Base-by-base conservation (phyloP, 2,113 vertebrate genomes). In the Stictonetta naevosa region DNA sequence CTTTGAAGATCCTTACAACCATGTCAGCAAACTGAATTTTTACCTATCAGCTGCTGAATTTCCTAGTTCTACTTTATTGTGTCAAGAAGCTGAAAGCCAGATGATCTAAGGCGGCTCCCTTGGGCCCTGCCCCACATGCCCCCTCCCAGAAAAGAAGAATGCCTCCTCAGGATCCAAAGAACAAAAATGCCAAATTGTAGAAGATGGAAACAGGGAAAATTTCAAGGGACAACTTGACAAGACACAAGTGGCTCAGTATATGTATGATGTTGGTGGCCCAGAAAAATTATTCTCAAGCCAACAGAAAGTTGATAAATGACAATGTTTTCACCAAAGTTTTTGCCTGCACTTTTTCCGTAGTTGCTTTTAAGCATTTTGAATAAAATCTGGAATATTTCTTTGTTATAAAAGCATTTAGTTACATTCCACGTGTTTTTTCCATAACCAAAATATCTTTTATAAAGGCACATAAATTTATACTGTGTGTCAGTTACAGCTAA, bases 381-480 rank as follows among this genome's bases (percentile, higher is more conserved):
- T 63, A 69, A 88, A 78, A 84, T 75, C 66, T 89, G 67, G 74
- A 84, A 28, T 88, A 88, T 46, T 92, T 93, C 63, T 52, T 50
- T 66, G 23, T 82, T 88, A 90, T 2, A 91, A 83, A 95, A 95
- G 12, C 71, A 84, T 83, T 88, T 83, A 34, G 75, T 58, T 66
- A 88, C 74, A 93, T 91, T 93, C 77, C n/a, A 72, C 5, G 5
- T 68, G 23, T 59, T 91, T 68, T 82, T 82, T 46, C 66, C 42
- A 59, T 40, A 92, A 68, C 28, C 80, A 66, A 87, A 78, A 26
- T 68, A 82, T 64, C 83, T 86, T 83, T 64, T 69, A 8, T 92
- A 95, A 95, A 96, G 96, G 96, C 91, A 94, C 77, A 4, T 63
- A 75, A 44, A 48, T 67, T 74, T 83, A 86, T 46, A 72, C 25